Base-by-base conservation (phyloP, 2,113 vertebrate species). In the Tragelaphus strepsiceros region DNA sequence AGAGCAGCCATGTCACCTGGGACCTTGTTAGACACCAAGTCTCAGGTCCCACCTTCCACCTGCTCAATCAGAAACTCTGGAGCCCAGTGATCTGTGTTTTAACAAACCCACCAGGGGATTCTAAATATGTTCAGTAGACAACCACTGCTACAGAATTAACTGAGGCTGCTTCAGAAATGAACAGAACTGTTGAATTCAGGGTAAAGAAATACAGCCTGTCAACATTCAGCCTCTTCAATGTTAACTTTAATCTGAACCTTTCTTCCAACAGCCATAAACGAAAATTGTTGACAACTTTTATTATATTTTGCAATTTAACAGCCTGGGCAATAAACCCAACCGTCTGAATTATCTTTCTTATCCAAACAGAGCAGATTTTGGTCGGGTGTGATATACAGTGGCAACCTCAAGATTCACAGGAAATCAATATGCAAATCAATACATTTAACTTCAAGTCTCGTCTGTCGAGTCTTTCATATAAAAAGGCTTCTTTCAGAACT, bases 351-450 rank as follows among this genome's bases (percentile, higher is more conserved):
- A 97, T 96, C 95, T 96, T 96, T 83, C 96, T 96, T 97, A 96
- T 97, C 95, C 91, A 97, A 97, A 91, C 95, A 97, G 62, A 94
- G 74, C 43, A 96, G 91, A 96, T 93, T 88, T 90, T 92, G 39
- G 46, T 85, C 0, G 0, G 49, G 15, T 83, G 83, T 95, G 95
- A 98, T 96, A 96, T 94, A 96, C 64, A 96, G 81, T 90, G 88
- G 84, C 49, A 97, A 94, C 71, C 39, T 81, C 71, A 86, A 96
- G 92, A 96, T 96, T 94, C 96, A 87, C 85, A 93, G 95, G 97
- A 96, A 98, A 96, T 98, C 98, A 98, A 97, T 97, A 97, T 96
- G 96, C 90, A 98, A 98, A 98, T 98, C 97, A 95, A 98, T 98
- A 94, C 95, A 95, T 94, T 98, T 97, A 97, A 96, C 88, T 97